phyloP scores from a whole-genome alignment of 2,113 vertebrate species.

The Anarhynchus alexandrinus region DNA sequence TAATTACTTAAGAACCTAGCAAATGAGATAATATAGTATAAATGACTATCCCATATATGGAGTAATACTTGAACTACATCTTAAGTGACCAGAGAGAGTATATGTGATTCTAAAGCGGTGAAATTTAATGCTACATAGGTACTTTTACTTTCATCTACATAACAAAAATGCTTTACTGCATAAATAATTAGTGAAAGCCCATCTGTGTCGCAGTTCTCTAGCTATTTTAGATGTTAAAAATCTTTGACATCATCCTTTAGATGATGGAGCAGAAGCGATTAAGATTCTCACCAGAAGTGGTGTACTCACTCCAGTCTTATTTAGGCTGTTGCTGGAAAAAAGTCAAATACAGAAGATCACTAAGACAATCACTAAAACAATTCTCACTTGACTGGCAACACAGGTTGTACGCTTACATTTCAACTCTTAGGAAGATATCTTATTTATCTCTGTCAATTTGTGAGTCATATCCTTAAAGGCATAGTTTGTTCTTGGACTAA shows the following conservation, averaged over 20 bases:
- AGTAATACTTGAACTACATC: background rate
- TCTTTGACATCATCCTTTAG: no score
- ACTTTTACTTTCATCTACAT: background rate
- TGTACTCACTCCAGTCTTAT: background rate
- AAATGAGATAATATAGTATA: background rate
- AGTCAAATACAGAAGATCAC: background rate
- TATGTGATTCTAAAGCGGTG: background rate
- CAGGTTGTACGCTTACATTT: background rate
- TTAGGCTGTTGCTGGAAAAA: background rate
- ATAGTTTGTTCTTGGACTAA: constrained; percentile 27
- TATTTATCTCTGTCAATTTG: background rate
- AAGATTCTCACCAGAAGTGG: background rate
- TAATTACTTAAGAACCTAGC: background rate
- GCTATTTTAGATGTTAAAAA: background rate
- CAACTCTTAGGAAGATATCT: background rate
- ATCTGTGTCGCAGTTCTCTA: background rate
- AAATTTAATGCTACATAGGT: background rate
- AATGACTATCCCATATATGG: background rate
- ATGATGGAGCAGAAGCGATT: background rate
- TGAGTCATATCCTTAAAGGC: constrained; percentile 50
- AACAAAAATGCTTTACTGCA: background rate
- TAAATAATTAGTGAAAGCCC: background rate
- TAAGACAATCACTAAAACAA: background rate
- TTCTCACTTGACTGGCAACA: background rate
- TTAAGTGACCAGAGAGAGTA: background rate